phyloP scores from a whole-genome alignment of 2,888 invertebrate genomes.

The Mesorhabditis belari region DNA sequence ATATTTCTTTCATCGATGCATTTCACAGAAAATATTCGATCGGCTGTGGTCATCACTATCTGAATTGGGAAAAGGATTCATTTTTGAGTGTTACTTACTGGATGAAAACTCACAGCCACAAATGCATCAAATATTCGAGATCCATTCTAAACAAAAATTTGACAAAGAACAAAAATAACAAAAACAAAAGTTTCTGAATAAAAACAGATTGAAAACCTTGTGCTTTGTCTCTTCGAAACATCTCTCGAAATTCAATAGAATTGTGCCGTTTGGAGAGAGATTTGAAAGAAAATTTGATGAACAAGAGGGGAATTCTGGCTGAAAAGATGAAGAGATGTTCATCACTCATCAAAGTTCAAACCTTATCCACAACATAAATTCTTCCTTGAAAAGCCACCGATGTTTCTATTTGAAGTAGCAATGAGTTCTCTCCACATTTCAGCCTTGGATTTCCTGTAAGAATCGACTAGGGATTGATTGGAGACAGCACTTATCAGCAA shows the following conservation, averaged over 20 bases:
- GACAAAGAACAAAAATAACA: neutral
- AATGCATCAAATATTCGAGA: conserved; percentile 25
- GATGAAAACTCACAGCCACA: conserved; percentile 36
- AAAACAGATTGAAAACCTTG: conserved; percentile 6
- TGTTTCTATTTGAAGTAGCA: conserved; percentile 16
- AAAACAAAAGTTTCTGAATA: neutral
- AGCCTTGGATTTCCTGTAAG: neutral
- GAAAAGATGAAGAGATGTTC: neutral
- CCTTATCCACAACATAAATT: conserved; percentile 14
- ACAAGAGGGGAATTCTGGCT: neutral
- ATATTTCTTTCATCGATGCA: conserved; percentile 19
- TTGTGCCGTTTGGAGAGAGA: conserved; percentile 22
- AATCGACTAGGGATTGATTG: too few species aligned
- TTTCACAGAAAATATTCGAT: conserved; percentile 24
- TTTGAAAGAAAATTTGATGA: conserved; percentile 15
- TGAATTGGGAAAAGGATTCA: neutral
- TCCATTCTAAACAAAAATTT: conserved; percentile 25
- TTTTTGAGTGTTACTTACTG: conserved; percentile 1
- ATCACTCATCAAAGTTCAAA: neutral
- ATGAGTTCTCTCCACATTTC: neutral
- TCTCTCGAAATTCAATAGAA: conserved; percentile 15
- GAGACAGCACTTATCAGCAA: too few species aligned
- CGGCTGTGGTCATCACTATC: conserved; percentile 30
- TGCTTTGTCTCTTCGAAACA: conserved; percentile 18
- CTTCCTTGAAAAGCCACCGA: conserved; percentile 28